Evolutionary conservation across 2,113 vertebrate genomes (phyloP).

Genomic region (Psophia crepitans): DNA sequence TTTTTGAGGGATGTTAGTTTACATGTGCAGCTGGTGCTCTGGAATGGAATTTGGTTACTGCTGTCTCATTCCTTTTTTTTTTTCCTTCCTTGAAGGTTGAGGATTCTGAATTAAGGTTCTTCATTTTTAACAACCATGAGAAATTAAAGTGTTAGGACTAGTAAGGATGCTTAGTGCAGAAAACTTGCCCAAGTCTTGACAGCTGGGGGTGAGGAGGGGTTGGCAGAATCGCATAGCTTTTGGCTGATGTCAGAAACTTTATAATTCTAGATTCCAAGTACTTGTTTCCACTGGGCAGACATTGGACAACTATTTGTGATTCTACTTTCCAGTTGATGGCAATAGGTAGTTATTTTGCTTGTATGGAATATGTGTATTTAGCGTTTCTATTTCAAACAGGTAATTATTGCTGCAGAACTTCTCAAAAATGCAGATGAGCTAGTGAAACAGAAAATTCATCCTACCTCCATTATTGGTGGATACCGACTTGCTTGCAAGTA

Average conservation of each 20-base stretch:
- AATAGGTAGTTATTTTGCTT: not conserved
- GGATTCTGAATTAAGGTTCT: not conserved
- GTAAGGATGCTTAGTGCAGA: not conserved
- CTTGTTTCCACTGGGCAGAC: not conserved
- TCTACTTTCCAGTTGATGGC: not conserved
- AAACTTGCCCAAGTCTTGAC: not conserved
- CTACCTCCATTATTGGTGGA: constrained; percentile 95
- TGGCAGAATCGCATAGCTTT: not conserved
- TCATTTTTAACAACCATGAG: not conserved
- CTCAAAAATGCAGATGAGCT: constrained; percentile 97
- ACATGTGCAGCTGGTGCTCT: not conserved
- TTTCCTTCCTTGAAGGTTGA: not conserved
- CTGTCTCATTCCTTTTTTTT: not conserved
- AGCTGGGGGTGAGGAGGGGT: rapidly evolving
- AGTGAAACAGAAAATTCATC: constrained; percentile 98
- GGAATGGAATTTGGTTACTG: not conserved
- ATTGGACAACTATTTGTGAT: not conserved
- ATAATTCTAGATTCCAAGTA: not conserved
- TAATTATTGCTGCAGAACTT: constrained; percentile 96
- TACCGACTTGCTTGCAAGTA: constrained; percentile 99
- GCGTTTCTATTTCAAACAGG: constrained; percentile 72
- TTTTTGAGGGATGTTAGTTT: not conserved
- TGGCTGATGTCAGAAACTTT: not conserved
- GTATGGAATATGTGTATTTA: not conserved
- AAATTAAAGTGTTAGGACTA: not conserved